Evolutionary conservation across 2,797 vertebrate species (phyloP).

Genomic region (Microchirus variegatus): DNA sequence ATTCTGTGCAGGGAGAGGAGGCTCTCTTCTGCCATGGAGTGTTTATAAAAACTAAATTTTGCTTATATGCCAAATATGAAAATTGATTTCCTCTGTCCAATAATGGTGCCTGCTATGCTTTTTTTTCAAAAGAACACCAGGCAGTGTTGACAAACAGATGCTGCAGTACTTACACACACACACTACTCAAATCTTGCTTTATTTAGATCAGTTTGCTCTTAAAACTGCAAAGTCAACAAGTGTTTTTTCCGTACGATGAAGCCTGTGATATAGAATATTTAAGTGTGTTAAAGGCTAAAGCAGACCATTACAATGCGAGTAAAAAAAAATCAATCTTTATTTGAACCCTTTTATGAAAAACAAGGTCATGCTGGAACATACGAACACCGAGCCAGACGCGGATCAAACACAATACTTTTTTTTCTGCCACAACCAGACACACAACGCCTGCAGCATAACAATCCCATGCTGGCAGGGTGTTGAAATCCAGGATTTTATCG

Average conservation of each 20-base stretch:
- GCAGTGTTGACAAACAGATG: conserved; percentile 35
- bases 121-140: conserved; percentile 30
- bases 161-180: conserved; percentile 39
- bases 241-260: conserved; percentile 23
- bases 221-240: conserved; percentile 42
- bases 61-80: conserved; percentile 27
- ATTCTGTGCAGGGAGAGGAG: conserved; percentile 26
- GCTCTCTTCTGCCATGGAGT: conserved; percentile 26
- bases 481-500: conserved; percentile 73
- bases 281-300: conserved; percentile 15
- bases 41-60: conserved; percentile 23
- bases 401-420: conserved; percentile 60
- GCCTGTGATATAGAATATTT: conserved; percentile 1
- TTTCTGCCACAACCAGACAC: conserved; percentile 59
- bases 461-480: conserved; percentile 63
- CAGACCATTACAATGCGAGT: too few relatives aligned
- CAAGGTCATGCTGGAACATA: conserved; percentile 42
- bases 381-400: conserved; percentile 24
- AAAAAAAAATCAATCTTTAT: background rate
- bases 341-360: conserved; percentile 51
- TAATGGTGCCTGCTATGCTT: background rate
- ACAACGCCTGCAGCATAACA: conserved; percentile 62
- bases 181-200: background rate
- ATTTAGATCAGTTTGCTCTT: conserved; percentile 36
- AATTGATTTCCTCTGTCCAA: conserved; percentile 41